A percentile compares a stretch with the other conserved stretches of the same genome.
These are phyloP conservation scores for Bombus fervidus DNA, from an alignment of 1,140 invertebrate species.

Conservation along the genomic window DNA sequence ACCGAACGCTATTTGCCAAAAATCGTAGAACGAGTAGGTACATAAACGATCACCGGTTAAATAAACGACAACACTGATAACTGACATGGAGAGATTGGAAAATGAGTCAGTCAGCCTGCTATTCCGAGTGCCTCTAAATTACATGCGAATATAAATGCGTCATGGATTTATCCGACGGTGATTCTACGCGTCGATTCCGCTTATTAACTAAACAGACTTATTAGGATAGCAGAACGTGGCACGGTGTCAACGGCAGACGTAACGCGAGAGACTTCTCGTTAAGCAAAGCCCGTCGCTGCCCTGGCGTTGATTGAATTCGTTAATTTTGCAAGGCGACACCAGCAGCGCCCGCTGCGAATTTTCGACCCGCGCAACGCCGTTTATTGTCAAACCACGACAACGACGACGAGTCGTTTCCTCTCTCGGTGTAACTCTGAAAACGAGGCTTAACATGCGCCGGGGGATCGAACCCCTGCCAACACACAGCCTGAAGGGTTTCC, in stretches of 20 bases:
- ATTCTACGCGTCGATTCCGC: conserved; percentile 1
- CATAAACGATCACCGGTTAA: too few relatives aligned
- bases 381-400: conserved; percentile 53
- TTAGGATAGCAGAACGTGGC: conserved; percentile 4
- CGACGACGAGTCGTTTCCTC: conserved; percentile 12
- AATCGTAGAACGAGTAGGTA: too few relatives aligned
- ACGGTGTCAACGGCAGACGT: conserved; percentile 29
- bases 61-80: too few relatives aligned
- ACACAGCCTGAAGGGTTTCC: conserved; percentile 63
- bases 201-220: conserved; percentile 31
- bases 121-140: background rate
- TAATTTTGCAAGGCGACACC: conserved; percentile 53
- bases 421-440: conserved; percentile 50
- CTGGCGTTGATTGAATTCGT: conserved; percentile 57
- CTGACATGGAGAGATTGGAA: too few relatives aligned
- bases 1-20: too few relatives aligned
- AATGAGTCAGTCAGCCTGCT: too few relatives aligned
- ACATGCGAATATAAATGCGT: conserved; percentile 5
- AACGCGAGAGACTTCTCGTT: conserved; percentile 34
- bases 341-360: conserved; percentile 53
- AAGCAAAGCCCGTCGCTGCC: conserved; percentile 32
- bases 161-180: background rate
- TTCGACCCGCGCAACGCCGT: conserved; percentile 28
- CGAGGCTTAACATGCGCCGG: conserved; percentile 63
- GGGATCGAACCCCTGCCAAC: conserved; percentile 64